Conservation (phyloP, 2,888 invertebrate species). For the Callinectes sapidus region DNA sequence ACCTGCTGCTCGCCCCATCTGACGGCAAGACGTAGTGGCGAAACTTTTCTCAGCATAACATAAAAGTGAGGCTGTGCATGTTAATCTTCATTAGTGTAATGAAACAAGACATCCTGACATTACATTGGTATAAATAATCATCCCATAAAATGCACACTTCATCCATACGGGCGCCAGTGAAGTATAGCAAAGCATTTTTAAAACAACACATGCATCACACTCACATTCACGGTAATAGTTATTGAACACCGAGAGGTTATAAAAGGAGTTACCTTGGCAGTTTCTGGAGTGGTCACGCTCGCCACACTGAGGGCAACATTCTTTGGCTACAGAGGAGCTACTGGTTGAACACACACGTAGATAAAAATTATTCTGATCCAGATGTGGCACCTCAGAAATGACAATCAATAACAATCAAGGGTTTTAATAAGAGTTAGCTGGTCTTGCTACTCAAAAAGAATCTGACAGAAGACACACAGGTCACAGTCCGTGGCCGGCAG, state of each 20-base stretch:
- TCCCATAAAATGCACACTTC: not conserved
- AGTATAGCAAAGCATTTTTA: conserved; percentile 9
- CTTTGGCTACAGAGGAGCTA: conserved; percentile 19
- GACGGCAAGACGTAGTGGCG: not conserved
- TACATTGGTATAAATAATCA: not conserved
- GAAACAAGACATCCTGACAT: not conserved
- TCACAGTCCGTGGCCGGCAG: not conserved
- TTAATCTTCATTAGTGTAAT: not conserved
- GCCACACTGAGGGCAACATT: conserved; percentile 4
- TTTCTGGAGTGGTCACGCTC: not conserved
- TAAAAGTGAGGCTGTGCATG: not conserved
- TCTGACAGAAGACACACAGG: conserved; percentile 11
- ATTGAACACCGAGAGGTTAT: conserved; percentile 16
- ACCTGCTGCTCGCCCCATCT: not conserved
- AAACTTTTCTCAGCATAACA: not conserved
- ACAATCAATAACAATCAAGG: not conserved
- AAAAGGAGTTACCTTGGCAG: not conserved
- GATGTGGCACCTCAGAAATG: not conserved
- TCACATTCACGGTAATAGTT: conserved; percentile 2
- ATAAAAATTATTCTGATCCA: not conserved
- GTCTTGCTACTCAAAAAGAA: conserved; percentile 24
- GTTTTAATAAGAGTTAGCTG: conserved; percentile 3
- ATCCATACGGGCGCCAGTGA: not conserved
- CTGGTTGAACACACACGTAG: not conserved
- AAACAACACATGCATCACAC: conserved; percentile 26